Conservation (phyloP, 2,113 vertebrate genomes). For the Albula goreensis region DNA sequence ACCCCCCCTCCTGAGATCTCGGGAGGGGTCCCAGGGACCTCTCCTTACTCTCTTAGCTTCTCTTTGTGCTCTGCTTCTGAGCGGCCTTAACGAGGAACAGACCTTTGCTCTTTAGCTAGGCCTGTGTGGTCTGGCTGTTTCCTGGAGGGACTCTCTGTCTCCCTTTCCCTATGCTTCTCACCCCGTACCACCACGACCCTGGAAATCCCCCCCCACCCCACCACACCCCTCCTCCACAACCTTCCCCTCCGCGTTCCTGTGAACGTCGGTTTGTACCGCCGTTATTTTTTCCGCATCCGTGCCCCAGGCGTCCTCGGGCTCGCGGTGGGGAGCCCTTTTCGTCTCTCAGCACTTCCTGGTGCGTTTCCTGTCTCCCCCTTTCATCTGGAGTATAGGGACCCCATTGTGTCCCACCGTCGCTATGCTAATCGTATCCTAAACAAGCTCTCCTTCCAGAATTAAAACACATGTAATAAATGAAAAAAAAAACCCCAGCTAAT, state of each 20-base stretch:
- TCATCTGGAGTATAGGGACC: background rate
- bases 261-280: background rate
- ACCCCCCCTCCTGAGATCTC: background rate
- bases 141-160: background rate
- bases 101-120: background rate
- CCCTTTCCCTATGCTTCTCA: background rate
- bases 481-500: too few species aligned
- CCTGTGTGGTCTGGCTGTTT: background rate
- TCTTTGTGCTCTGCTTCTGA: background rate
- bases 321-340: background rate
- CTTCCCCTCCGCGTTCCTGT: background rate
- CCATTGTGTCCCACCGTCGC: background rate
- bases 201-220: background rate
- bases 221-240: too few species aligned
- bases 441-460: too few species aligned
- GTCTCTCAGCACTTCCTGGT: background rate
- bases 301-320: slow-evolving; percentile 15
- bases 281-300: background rate
- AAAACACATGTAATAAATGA: too few species aligned
- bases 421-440: background rate
- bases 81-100: background rate
- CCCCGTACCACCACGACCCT: background rate
- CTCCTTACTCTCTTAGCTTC: background rate
- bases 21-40: background rate
- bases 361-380: background rate